phyloP scores from a whole-genome alignment of 2,888 invertebrate species.

The Conomelus anceps region DNA sequence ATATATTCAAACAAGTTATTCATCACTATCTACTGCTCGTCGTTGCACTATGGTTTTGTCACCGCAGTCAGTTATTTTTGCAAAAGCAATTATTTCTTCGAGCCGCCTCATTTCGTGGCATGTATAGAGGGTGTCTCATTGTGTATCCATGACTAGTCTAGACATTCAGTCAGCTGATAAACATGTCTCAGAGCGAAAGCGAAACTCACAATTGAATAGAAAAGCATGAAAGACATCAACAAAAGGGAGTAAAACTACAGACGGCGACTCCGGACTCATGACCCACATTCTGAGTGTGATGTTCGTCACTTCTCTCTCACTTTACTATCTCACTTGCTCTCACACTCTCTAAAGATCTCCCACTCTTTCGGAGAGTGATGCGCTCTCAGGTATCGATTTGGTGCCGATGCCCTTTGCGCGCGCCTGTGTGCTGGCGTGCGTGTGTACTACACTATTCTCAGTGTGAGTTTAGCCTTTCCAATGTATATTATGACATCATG shows the following conservation, averaged over 20 bases:
- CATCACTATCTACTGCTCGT: too few species aligned
- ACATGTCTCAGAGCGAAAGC: too few species aligned
- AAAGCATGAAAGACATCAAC: not conserved
- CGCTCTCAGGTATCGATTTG: not conserved
- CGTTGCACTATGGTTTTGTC: too few species aligned
- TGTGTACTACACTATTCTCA: not conserved
- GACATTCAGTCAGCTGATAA: too few species aligned
- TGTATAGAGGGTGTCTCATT: too few species aligned
- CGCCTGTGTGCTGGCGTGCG: not conserved
- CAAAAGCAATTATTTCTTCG: too few species aligned
- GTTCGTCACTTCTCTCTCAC: not conserved
- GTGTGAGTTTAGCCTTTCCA: not conserved
- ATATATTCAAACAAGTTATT: too few species aligned
- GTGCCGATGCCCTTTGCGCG: not conserved
- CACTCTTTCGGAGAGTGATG: not conserved
- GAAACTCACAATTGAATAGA: not conserved
- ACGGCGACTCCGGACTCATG: not conserved
- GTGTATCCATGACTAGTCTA: too few species aligned
- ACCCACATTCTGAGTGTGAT: not conserved
- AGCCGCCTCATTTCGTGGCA: too few species aligned
- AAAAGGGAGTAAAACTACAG: not conserved
- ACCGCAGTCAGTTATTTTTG: too few species aligned
- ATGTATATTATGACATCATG: not conserved
- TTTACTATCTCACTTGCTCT: not conserved
- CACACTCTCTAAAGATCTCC: not conserved